A percentile compares a stretch with the other conserved stretches of the same genome.
These are phyloP conservation scores for Ictidomys tridecemlineatus DNA, from an alignment of 2,113 vertebrate species.

Conservation along the genomic window DNA sequence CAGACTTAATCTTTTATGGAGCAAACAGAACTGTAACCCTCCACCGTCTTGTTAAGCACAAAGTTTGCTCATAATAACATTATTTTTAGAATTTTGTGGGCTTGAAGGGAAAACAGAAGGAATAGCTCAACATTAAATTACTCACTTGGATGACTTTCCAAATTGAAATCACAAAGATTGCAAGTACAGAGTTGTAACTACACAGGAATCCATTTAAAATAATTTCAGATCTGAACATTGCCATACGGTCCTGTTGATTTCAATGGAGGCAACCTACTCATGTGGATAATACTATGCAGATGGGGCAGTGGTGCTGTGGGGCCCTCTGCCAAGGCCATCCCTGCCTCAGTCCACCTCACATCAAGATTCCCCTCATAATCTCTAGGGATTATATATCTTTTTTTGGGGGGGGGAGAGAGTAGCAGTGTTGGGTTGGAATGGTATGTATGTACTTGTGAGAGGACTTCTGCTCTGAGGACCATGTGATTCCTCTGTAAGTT, in stretches of 20 bases:
- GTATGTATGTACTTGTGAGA: accelerated
- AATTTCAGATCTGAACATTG: conserved; percentile 79
- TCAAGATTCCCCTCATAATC: conserved; percentile 44
- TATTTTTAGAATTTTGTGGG: conserved; percentile 74
- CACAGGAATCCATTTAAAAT: conserved; percentile 82
- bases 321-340: conserved; percentile 68
- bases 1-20: conserved; percentile 17
- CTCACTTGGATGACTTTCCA: conserved; percentile 81
- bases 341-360: conserved; percentile 4
- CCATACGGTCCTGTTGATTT: conserved; percentile 81
- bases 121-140: conserved; percentile 77
- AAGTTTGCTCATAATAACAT: conserved; percentile 52
- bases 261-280: conserved; percentile 63
- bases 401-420: background rate
- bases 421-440: background rate
- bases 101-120: conserved; percentile 79
- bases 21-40: background rate
- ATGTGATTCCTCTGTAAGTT: background rate
- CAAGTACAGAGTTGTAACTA: conserved; percentile 75
- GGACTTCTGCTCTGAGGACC: background rate
- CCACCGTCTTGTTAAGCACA: background rate
- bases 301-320: conserved; percentile 40
- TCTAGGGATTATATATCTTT: background rate
- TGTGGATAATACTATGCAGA: conserved; percentile 81
- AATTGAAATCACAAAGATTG: conserved; percentile 84